These are phyloP conservation scores for Mustela lutreola DNA, from an alignment of 2,113 vertebrate genomes.

Conservation along the genomic window DNA sequence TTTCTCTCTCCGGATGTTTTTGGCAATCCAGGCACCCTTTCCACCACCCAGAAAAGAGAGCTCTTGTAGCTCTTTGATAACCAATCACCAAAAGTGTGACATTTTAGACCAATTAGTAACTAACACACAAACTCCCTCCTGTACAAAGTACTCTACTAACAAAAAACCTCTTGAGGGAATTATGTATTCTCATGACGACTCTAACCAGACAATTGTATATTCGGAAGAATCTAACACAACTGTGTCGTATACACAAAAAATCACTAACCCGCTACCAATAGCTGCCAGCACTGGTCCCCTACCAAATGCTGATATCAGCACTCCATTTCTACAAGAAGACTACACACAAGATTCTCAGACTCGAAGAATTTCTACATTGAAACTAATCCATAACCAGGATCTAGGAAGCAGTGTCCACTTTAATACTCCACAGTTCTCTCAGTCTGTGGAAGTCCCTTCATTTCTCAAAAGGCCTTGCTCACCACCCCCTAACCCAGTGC, in stretches of 20 bases:
- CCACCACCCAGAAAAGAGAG: conserved; percentile 94
- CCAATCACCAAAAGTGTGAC: conserved; percentile 78
- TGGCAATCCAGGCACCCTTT: conserved; percentile 90
- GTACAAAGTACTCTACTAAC: conserved; percentile 78
- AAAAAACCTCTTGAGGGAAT: conserved; percentile 1
- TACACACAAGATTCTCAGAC: conserved; percentile 88
- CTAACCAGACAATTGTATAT: conserved; percentile 84
- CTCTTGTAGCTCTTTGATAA: conserved; percentile 86
- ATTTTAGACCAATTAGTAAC: conserved; percentile 80
- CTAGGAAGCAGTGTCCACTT: conserved; percentile 45
- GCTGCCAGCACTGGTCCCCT: conserved; percentile 55
- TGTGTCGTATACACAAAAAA: conserved; percentile 88
- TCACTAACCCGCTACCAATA: conserved; percentile 83
- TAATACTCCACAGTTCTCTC: conserved; percentile 72
- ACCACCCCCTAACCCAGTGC: conserved; percentile 81
- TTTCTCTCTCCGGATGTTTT: conserved; percentile 88
- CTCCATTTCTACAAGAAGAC: conserved; percentile 83
- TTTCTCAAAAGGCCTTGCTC: conserved; percentile 79
- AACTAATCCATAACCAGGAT: conserved; percentile 89
- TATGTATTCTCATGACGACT: conserved; percentile 59
- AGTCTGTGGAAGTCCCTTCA: conserved; percentile 73
- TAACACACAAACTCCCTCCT: conserved; percentile 70
- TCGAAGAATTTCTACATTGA: conserved; percentile 92
- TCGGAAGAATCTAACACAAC: conserved; percentile 89
- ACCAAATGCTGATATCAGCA: conserved; percentile 76